phyloP scores from a whole-genome alignment of 2,113 vertebrate species.

The Malurus cyaneus region DNA sequence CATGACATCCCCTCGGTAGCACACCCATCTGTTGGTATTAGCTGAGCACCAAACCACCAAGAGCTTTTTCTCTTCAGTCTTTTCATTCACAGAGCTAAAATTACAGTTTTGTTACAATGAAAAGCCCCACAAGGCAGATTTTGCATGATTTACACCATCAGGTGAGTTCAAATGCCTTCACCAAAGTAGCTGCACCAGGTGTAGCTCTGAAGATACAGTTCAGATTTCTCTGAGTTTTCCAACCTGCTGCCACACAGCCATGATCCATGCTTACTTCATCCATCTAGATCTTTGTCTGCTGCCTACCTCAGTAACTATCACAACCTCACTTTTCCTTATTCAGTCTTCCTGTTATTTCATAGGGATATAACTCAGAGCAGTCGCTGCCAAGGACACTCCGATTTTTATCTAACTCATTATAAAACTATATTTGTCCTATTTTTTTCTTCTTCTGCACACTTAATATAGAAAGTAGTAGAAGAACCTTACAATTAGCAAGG shows the following conservation, averaged over 20 bases:
- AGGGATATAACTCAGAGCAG: not conserved
- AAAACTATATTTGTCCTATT: conserved; percentile 24
- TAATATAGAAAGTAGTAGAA: conserved; percentile 22
- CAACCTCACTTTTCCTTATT: not conserved
- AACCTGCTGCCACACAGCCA: not conserved
- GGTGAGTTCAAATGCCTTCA: not conserved
- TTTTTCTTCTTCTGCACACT: not conserved
- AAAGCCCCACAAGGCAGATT: not conserved
- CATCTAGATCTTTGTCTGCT: not conserved
- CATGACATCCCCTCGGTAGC: not conserved
- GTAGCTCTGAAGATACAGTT: not conserved
- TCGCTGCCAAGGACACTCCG: not conserved
- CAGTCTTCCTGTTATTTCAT: not conserved
- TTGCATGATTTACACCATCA: not conserved
- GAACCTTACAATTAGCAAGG: not conserved
- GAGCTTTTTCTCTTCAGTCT: not conserved
- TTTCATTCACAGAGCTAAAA: not conserved
- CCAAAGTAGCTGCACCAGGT: not conserved
- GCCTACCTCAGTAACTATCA: not conserved
- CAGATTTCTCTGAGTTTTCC: not conserved
- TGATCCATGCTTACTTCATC: not conserved
- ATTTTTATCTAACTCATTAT: not conserved
- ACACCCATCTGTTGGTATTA: fast-evolving
- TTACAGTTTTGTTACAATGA: not conserved
- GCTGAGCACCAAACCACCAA: not conserved